A percentile compares a stretch with the other conserved stretches of the same genome.
These are phyloP conservation scores for Dasyurus viverrinus DNA, from an alignment of 2,113 vertebrate genomes.

Conservation along the genomic window DNA sequence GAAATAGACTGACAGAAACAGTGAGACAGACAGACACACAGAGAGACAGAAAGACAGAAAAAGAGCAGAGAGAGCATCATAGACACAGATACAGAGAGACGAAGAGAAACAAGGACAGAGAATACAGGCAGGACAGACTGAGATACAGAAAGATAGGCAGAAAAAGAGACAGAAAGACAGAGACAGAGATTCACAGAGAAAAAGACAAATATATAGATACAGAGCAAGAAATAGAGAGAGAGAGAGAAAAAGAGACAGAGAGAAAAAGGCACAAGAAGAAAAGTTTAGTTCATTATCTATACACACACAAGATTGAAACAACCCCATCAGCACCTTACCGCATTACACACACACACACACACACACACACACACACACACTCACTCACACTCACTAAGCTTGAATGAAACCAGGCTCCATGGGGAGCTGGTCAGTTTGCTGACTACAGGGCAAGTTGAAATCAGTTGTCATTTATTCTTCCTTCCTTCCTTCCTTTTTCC, in stretches of 20 bases:
- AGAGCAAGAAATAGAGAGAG: not conserved
- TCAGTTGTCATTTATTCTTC: not conserved
- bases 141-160: too few species aligned
- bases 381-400: not conserved
- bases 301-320: not conserved
- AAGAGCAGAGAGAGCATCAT: too few species aligned
- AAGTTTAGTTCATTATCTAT: not conserved
- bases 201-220: too few species aligned
- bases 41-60: too few species aligned
- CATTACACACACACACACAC: too few species aligned
- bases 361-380: too few species aligned
- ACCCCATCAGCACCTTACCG: not conserved
- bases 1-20: not conserved
- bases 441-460: accelerated
- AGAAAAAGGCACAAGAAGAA: not conserved
- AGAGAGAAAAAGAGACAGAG: not conserved
- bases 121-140: too few species aligned
- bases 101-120: too few species aligned
- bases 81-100: too few species aligned
- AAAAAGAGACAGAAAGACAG: too few species aligned
- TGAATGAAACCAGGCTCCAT: not conserved
- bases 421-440: not conserved
- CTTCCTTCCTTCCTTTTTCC: not conserved
- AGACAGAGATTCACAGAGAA: too few species aligned
- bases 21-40: not conserved